phyloP scores from a whole-genome alignment of 2,888 invertebrate genomes.

The Cheilosia impressa region DNA sequence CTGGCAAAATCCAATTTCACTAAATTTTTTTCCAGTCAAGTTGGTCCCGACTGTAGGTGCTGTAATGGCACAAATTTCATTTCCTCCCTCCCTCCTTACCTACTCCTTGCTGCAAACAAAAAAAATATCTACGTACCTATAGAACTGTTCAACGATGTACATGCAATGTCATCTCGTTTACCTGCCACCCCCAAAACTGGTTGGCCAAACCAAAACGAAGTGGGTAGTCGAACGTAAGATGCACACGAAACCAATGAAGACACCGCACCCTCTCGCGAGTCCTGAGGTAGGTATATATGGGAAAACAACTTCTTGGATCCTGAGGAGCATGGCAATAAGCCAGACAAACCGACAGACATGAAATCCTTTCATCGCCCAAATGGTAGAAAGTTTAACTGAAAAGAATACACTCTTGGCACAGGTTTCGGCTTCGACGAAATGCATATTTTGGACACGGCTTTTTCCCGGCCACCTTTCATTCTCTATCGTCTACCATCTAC shows the following conservation, averaged over 20 bases:
- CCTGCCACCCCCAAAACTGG: slow-evolving; percentile 40
- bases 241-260: slow-evolving; percentile 33
- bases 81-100: slow-evolving; percentile 30
- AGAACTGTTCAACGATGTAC: slow-evolving; percentile 36
- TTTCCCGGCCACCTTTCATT: slow-evolving; percentile 14
- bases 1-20: slow-evolving; percentile 68
- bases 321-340: slow-evolving; percentile 57
- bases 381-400: slow-evolving; percentile 44
- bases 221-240: slow-evolving; percentile 47
- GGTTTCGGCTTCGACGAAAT: slow-evolving; percentile 34
- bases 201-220: slow-evolving; percentile 49
- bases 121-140: slow-evolving; percentile 20
- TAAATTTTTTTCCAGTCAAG: slow-evolving; percentile 63
- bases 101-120: background rate
- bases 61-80: slow-evolving; percentile 67
- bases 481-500: slow-evolving; percentile 29
- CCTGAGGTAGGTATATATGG: slow-evolving; percentile 6
- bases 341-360: slow-evolving; percentile 49
- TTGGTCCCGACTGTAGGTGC: slow-evolving; percentile 63
- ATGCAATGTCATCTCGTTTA: slow-evolving; percentile 63
- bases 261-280: background rate
- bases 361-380: slow-evolving; percentile 34
- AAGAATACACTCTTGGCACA: slow-evolving; percentile 45
- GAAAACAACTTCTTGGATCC: slow-evolving; percentile 35
- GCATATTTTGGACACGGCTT: slow-evolving; percentile 8